Evolutionary conservation across 1,140 invertebrate genomes (phyloP).

Genomic region (Anadara kagoshimensis): DNA sequence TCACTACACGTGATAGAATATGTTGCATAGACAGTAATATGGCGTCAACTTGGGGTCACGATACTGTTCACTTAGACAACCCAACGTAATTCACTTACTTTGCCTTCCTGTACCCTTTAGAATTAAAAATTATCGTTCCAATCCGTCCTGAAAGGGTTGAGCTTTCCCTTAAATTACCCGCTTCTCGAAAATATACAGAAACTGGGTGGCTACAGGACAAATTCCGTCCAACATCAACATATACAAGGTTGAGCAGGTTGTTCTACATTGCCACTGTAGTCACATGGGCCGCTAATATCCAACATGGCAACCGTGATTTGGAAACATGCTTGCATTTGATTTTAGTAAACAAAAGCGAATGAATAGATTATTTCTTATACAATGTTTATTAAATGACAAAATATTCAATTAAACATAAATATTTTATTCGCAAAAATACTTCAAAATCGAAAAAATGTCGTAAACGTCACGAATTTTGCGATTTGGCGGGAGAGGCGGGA

Average conservation of each 20-base stretch:
- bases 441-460: neutral
- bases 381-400: neutral
- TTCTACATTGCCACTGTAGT: slow-evolving; percentile 51
- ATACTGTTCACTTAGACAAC: slow-evolving; percentile 2
- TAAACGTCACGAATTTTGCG: slow-evolving; percentile 9
- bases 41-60: slow-evolving; percentile 17
- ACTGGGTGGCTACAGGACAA: slow-evolving; percentile 41
- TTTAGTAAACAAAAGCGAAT: slow-evolving; percentile 11
- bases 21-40: slow-evolving; percentile 8
- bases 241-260: slow-evolving; percentile 39
- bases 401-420: neutral
- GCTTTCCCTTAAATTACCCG: neutral
- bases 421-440: neutral
- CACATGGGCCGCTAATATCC: slow-evolving; percentile 60
- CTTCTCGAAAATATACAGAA: slow-evolving; percentile 41
- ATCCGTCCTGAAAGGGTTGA: slow-evolving; percentile 14
- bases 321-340: slow-evolving; percentile 26
- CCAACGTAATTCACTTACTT: slow-evolving; percentile 17
- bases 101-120: slow-evolving; percentile 14
- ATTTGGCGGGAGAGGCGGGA: slow-evolving; percentile 44
- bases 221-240: slow-evolving; percentile 40
- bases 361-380: neutral
- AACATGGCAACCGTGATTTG: slow-evolving; percentile 59
- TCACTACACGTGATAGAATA: slow-evolving; percentile 14
- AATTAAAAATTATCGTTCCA: slow-evolving; percentile 1